Percentiles rank a stretch among this genome's conserved stretches.
Conservation (phyloP, 2,113 vertebrate genomes). For the Cyanoliseus patagonus region DNA sequence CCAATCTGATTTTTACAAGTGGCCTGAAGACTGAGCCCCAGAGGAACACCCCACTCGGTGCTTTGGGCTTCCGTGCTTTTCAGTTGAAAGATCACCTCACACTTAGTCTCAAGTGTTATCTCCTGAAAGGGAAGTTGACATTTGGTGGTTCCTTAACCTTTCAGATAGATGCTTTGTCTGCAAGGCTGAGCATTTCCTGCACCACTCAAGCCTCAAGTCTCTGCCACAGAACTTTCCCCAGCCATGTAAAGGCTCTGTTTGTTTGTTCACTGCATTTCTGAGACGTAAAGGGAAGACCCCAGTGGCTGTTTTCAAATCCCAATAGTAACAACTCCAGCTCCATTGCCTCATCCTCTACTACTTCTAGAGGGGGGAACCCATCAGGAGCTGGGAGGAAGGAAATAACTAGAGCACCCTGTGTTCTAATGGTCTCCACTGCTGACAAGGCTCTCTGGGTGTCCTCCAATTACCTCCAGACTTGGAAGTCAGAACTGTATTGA, state of each 20-base stretch:
- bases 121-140: constrained; percentile 54
- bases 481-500: not conserved
- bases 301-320: not conserved
- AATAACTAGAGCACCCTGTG: rapidly evolving
- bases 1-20: not conserved
- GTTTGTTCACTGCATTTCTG: not conserved
- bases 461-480: not conserved
- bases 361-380: not conserved
- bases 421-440: not conserved
- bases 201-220: not conserved
- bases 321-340: not conserved
- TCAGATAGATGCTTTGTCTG: not conserved
- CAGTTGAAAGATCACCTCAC: not conserved
- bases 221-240: not conserved
- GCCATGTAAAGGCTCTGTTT: not conserved
- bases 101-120: not conserved
- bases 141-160: constrained; percentile 55
- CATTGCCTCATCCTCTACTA: not conserved
- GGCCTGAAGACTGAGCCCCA: not conserved
- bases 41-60: rapidly evolving
- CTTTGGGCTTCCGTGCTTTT: not conserved
- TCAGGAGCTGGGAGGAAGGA: not conserved
- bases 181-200: constrained; percentile 29
- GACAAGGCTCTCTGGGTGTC: not conserved
- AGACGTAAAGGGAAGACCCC: not conserved